Percentiles rank a stretch among this genome's conserved stretches.
These are phyloP conservation scores for Gavia stellata DNA, from an alignment of 2,113 vertebrate species.

Conservation along the genomic window DNA sequence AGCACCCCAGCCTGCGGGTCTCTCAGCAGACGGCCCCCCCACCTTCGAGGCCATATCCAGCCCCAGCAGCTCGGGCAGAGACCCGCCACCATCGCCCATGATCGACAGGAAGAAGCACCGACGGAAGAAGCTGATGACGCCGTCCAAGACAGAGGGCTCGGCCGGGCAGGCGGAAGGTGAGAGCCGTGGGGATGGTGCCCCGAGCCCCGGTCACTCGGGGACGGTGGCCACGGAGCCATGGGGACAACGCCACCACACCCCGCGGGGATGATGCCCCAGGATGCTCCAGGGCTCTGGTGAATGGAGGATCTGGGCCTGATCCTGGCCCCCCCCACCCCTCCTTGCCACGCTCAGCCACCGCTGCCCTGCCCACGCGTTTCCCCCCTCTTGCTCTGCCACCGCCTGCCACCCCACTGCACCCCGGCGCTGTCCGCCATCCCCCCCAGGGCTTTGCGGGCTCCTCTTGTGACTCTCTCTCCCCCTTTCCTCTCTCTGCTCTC, in stretches of 20 bases:
- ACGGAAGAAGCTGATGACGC: constrained; percentile 90
- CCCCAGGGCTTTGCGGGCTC: neutral
- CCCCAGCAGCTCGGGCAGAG: constrained; percentile 73
- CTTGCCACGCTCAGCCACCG: neutral
- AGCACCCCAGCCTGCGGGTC: accelerated
- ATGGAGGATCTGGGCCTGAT: neutral
- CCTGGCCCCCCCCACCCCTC: neutral
- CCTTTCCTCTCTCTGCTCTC: constrained; percentile 51
- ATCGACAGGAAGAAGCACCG: constrained; percentile 90
- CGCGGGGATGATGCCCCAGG: accelerated
- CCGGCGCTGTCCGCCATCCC: neutral
- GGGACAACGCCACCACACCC: neutral
- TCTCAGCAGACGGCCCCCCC: neutral
- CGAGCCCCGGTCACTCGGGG: accelerated
- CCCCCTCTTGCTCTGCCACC: neutral
- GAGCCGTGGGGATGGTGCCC: accelerated
- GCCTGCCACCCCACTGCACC: neutral
- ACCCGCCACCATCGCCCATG: constrained; percentile 85
- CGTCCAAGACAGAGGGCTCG: constrained; percentile 86
- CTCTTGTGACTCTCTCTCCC: neutral
- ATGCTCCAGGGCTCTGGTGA: accelerated
- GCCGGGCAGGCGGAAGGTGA: constrained; percentile 92
- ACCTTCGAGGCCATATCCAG: constrained; percentile 67
- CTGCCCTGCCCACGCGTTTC: neutral
- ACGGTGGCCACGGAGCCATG: accelerated